phyloP scores from a whole-genome alignment of 2,113 vertebrate species.

The Pluvialis apricaria region DNA sequence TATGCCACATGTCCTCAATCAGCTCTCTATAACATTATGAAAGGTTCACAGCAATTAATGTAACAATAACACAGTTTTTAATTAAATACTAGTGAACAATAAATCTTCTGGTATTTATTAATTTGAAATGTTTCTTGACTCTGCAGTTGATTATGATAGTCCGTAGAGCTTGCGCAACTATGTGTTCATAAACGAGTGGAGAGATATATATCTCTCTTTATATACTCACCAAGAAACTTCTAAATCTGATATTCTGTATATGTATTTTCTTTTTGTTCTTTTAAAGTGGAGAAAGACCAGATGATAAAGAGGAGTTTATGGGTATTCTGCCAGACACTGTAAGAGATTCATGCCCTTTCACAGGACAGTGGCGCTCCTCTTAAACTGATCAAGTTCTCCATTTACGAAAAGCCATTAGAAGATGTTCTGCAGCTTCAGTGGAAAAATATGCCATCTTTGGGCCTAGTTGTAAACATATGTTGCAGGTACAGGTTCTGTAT shows the following conservation, averaged over 20 bases:
- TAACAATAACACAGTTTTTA: neutral
- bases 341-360: neutral
- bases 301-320: neutral
- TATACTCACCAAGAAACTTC: neutral
- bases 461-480: neutral
- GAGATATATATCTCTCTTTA: neutral
- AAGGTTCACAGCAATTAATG: neutral
- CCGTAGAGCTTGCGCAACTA: neutral
- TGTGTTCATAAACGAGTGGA: neutral
- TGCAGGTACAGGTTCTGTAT: neutral
- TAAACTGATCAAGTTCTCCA: neutral
- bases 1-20: neutral
- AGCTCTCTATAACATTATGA: neutral
- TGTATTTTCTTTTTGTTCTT: neutral
- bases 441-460: neutral
- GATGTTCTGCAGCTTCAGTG: neutral
- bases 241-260: neutral
- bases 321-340: neutral
- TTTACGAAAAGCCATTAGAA: neutral
- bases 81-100: neutral
- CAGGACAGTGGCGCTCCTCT: neutral
- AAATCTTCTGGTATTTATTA: neutral
- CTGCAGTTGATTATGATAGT: neutral
- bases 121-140: slow-evolving; percentile 7
- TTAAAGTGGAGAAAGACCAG: neutral